Evolutionary conservation across 2,113 vertebrate genomes (phyloP), one percentile per base, ranked within the genome.

Genomic region (Aegotheles bennettii): DNA sequence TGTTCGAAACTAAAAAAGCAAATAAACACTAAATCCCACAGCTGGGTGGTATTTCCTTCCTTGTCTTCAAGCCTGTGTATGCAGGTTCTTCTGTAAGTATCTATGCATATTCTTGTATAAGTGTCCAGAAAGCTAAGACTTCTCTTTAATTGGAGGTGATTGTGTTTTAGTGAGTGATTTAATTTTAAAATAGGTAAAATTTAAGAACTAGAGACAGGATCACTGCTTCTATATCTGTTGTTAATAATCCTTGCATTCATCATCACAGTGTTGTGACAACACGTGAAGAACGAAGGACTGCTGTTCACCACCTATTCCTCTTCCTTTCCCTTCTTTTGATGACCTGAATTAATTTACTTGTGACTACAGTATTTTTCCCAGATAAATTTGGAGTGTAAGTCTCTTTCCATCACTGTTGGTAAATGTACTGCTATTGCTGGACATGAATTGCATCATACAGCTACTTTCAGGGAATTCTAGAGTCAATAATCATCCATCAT

Each of bases 401-500:
- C 50, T 86, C 68, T 70, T 91, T 54, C 70, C 31, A 26, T 89
- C 61, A 38, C 53, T 92, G 65, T 25, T 84, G 61, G 69, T 78
- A 84, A 91, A 83, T 73, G 40, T 31, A 35, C 40, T 82, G 53
- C 84, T 12, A 29, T 76, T 75, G 59, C 48, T 68, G 65, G 91
- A 50, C 36, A 61, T 54, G 65, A 94, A 82, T 91, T 95, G 69
- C 69, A 87, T 84, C 87, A 76, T 54, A 75, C 19, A 76, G 43
- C 51, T 79, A 29, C 65, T 95, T 91, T 70, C 65, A 97, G 53
- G 77, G 84, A 95, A 89, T 89, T 91, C 69, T 53, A 2, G 31
- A 73, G 69, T 82, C 56, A 78, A 68, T 81, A 96, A 92, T 25
- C 56, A 88, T 93, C 89, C 63, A 75, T 94, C 84, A 91, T 28